Conservation (phyloP, 2,113 vertebrate genomes). For the Haplotaxodon microlepis region DNA sequence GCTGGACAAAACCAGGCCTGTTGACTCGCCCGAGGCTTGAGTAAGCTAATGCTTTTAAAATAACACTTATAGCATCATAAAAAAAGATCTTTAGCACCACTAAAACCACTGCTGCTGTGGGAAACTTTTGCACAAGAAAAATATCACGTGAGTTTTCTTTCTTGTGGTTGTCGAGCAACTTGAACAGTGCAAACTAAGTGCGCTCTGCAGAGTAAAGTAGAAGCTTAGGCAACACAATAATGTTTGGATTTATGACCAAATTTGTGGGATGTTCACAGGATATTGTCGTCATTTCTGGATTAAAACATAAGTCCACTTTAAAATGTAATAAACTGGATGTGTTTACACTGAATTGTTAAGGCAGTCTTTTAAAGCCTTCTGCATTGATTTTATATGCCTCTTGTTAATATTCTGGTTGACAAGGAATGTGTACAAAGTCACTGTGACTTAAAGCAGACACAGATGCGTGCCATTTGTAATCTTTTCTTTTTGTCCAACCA, state of each 20-base stretch:
- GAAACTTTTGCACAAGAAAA: neutral
- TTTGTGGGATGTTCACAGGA: neutral
- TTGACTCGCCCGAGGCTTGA: neutral
- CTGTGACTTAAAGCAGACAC: neutral
- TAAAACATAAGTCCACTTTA: neutral
- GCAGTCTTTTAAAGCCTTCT: neutral
- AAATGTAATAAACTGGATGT: neutral
- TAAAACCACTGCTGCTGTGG: neutral
- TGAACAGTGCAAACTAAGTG: neutral
- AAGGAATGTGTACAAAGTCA: neutral
- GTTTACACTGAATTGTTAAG: neutral
- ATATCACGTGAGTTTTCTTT: neutral
- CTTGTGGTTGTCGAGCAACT: neutral
- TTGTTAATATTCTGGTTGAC: neutral
- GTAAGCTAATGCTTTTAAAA: conserved; percentile 20
- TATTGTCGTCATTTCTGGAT: neutral
- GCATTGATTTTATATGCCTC: neutral
- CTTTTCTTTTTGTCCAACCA: neutral
- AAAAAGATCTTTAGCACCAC: neutral
- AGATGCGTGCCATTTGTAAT: neutral
- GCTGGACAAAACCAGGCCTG: conserved; percentile 24
- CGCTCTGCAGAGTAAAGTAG: neutral
- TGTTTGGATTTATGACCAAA: neutral
- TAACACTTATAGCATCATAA: neutral
- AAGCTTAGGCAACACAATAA: neutral